Evolutionary conservation across 1,140 invertebrate genomes (phyloP), one percentile per base, ranked within the genome.

Genomic region (Papilio aristodemus): DNA sequence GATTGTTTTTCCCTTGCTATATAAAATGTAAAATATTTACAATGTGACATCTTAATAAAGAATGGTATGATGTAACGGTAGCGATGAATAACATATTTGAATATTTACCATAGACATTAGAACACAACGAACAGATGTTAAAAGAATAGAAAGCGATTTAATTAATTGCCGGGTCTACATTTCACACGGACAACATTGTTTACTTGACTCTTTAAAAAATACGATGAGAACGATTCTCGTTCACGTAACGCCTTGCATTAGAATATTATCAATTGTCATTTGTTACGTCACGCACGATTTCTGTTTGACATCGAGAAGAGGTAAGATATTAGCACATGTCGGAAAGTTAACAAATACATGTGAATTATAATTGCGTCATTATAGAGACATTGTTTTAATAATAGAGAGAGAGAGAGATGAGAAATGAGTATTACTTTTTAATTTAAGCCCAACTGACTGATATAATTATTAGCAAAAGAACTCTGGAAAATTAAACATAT

Each of bases 321-420:
- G 27, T 9, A 64, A 43, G 43, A 64, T 43, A 64, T 64, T 41
- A 64, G 60, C 19, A 64, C 60, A 62, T 9, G 59, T 62, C 39
- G 37, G 38, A 64, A 64, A 64, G 38, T 64, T 64, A 43, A 41
- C 60, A 25, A 43, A 64, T 25, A 64, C 17, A 43, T 64, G 60
- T 64, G 39, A 64, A 64, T 64, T 64, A 41, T 64, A 19, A 17
- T 64, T 64, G 60, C 60, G 13, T 64, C 37, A 64, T 43, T 14
- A 11, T 38, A 36, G 14, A 14, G 32, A n/a, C 8, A 54, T 54
- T 54, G 13, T 32, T 32, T 32, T 3, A 32, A 32, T 32, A 32
- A 32, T 6, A 32, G 2, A 32, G 27, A 32, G 27, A n/a, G n/a
- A n/a, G n/a, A n/a, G n/a, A n/a, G n/a, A n/a, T n/a, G n/a, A n/a